phyloP scores from a whole-genome alignment of 2,888 invertebrate species.

The Nomada ruficornis region DNA sequence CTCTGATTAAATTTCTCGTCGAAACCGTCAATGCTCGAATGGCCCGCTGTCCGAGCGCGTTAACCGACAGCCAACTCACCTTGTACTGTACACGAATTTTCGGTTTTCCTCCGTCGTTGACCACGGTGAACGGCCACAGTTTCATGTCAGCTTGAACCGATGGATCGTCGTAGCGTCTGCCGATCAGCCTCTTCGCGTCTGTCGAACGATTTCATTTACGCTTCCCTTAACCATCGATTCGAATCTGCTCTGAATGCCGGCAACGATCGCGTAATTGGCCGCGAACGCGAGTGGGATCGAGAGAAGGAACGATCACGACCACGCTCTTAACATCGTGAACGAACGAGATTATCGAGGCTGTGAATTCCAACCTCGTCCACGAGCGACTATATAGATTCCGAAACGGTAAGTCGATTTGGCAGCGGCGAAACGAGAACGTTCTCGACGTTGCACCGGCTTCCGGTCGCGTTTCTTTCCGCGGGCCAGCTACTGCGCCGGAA shows the following conservation, averaged over 20 bases:
- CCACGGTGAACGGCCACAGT: constrained; percentile 92
- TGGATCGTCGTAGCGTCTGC: constrained; percentile 91
- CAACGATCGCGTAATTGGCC: constrained; percentile 46
- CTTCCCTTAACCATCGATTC: constrained; percentile 10
- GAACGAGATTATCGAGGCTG: constrained; percentile 31
- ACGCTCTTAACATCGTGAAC: constrained; percentile 35
- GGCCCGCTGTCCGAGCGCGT: background rate
- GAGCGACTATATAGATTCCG: constrained; percentile 49
- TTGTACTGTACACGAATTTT: constrained; percentile 87
- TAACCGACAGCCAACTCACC: constrained; percentile 37
- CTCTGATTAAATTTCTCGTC: constrained; percentile 17
- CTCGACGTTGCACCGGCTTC: constrained; percentile 59
- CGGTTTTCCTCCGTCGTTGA: constrained; percentile 89
- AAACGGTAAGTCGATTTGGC: constrained; percentile 67
- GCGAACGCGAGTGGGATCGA: constrained; percentile 27
- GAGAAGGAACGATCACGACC: background rate
- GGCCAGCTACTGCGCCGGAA: constrained; percentile 50
- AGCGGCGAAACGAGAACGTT: constrained; percentile 60
- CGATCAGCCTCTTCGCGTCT: constrained; percentile 87
- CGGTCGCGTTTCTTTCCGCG: constrained; percentile 50
- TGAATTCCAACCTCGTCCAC: constrained; percentile 39
- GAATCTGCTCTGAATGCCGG: constrained; percentile 3
- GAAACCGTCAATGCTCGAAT: background rate
- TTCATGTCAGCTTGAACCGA: constrained; percentile 92
- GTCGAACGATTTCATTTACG: constrained; percentile 43